Evolutionary conservation across 2,888 invertebrate genomes (phyloP).

Genomic region (Aplocera efformata): DNA sequence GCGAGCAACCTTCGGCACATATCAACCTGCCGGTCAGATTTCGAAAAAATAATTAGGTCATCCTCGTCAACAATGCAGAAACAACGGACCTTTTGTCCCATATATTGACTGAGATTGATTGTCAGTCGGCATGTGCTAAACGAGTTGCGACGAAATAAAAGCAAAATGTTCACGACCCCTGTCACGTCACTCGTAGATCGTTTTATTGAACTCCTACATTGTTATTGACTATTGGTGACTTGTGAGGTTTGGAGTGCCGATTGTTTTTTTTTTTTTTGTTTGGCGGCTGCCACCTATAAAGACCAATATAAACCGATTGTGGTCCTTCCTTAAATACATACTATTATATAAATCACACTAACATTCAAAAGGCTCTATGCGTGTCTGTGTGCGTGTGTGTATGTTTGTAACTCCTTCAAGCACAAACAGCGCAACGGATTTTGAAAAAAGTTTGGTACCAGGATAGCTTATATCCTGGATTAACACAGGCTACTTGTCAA

Average conservation of each 20-base stretch:
- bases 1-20: conserved; percentile 15
- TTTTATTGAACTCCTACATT: conserved; percentile 63
- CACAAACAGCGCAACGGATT: too few relatives aligned
- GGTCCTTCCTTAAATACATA: too few relatives aligned
- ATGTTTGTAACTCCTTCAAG: too few relatives aligned
- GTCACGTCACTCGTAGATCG: conserved; percentile 64
- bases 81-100: conserved; percentile 68
- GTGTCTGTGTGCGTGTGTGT: too few relatives aligned
- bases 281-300: too few relatives aligned
- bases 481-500: too few relatives aligned
- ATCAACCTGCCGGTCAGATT: conserved; percentile 34
- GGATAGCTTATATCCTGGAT: too few relatives aligned
- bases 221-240: conserved; percentile 58
- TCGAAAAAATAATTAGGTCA: conserved; percentile 62
- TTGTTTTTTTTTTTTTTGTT: conserved; percentile 15
- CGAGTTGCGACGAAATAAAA: conserved; percentile 73
- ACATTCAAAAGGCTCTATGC: too few relatives aligned
- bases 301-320: too few relatives aligned
- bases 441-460: too few relatives aligned
- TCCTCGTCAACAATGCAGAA: conserved; percentile 48
- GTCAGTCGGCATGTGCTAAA: conserved; percentile 73
- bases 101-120: conserved; percentile 77
- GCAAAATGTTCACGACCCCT: conserved; percentile 66
- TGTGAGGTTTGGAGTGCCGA: conserved; percentile 28
- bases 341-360: too few relatives aligned